Evolutionary conservation across 1,140 invertebrate species (phyloP).

Genomic region (Caerostris darwini): DNA sequence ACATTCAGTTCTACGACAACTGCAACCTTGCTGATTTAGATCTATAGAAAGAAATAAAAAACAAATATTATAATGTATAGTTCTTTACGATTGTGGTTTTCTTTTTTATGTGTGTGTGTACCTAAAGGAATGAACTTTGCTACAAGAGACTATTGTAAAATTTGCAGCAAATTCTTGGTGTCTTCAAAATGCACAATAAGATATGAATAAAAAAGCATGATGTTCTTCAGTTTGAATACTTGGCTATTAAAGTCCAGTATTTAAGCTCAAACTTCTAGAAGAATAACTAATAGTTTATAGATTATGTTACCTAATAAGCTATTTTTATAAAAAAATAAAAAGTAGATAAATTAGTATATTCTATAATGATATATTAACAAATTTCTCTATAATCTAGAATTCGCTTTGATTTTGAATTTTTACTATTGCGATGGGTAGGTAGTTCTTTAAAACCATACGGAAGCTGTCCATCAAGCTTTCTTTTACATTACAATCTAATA

Average conservation of each 20-base stretch:
- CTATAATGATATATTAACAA: background rate
- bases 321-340: slow-evolving; percentile 2
- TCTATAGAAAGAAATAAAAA: background rate
- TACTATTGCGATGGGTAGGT: background rate
- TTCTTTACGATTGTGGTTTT: no score
- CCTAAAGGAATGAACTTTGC: background rate
- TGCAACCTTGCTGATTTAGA: background rate
- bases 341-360: slow-evolving; percentile 1
- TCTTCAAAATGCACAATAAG: background rate
- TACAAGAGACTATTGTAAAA: background rate
- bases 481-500: no score
- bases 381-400: background rate
- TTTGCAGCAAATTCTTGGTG: background rate
- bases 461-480: background rate
- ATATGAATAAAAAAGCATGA: background rate
- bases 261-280: slow-evolving; percentile 8
- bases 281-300: background rate
- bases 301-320: background rate
- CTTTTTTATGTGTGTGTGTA: background rate
- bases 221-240: slow-evolving; percentile 22
- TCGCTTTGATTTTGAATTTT: background rate
- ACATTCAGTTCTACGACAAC: background rate
- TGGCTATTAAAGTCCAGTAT: background rate
- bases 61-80: no score
- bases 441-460: background rate